Percentiles rank a stretch among this genome's conserved stretches.
These are phyloP conservation scores for Micromesistius poutassou DNA, from an alignment of 2,797 vertebrate genomes.

Conservation along the genomic window DNA sequence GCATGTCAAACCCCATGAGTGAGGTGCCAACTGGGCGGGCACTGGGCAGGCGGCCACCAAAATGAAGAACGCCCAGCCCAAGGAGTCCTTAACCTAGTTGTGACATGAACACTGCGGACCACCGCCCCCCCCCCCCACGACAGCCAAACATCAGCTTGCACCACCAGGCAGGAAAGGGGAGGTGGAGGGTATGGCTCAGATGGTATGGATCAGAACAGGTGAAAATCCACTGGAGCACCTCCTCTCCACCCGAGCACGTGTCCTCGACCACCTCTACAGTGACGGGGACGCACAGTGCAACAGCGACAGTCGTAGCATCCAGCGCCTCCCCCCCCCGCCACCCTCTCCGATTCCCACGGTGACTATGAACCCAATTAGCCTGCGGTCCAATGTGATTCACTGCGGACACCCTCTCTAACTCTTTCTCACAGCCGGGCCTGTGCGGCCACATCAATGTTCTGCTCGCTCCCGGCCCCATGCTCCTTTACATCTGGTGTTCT, in stretches of 20 bases:
- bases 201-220: not conserved
- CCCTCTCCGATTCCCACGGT: not conserved
- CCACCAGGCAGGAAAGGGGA: not conserved
- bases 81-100: not conserved
- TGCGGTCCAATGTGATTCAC: constrained; percentile 13
- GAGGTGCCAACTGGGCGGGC: not conserved
- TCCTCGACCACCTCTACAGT: not conserved
- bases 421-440: not conserved
- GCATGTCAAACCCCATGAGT: not conserved
- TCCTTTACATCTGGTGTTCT: not conserved
- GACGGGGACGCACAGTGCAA: not conserved
- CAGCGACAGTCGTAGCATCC: not conserved
- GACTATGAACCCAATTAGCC: constrained; percentile 35
- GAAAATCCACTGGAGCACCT: not conserved
- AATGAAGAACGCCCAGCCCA: not conserved
- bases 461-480: not conserved
- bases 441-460: not conserved
- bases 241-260: not conserved
- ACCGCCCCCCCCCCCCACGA: not conserved
- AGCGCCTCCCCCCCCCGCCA: not conserved
- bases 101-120: not conserved
- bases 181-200: no score
- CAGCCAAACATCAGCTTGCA: not conserved
- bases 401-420: constrained; percentile 19
- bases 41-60: not conserved